A percentile compares a stretch with the other conserved stretches of the same genome.
Conservation (phyloP, 2,113 vertebrate species). For the Platysteira castanea region DNA sequence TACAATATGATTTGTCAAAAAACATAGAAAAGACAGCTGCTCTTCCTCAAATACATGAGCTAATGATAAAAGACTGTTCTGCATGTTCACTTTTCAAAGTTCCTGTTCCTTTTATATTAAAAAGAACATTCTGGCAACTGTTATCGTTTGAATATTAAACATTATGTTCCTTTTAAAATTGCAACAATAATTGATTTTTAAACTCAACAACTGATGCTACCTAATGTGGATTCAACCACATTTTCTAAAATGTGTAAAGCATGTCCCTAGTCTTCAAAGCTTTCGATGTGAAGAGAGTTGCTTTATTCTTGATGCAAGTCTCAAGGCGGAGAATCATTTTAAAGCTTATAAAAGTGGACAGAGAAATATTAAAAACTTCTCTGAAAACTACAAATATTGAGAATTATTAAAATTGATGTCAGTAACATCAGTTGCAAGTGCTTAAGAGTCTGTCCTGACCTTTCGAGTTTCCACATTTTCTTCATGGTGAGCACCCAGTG, state of each 20-base stretch:
- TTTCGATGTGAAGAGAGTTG: constrained; percentile 75
- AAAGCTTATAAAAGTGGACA: constrained; percentile 83
- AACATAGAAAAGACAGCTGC: constrained; percentile 89
- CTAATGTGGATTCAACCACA: constrained; percentile 58
- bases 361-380: constrained; percentile 80
- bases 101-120: constrained; percentile 75
- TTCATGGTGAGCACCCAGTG: constrained; percentile 76
- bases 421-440: constrained; percentile 75
- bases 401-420: constrained; percentile 78
- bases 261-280: constrained; percentile 73
- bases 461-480: constrained; percentile 71
- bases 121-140: constrained; percentile 78
- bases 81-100: constrained; percentile 74
- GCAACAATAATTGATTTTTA: constrained; percentile 65
- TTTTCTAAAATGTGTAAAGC: constrained; percentile 64
- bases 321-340: constrained; percentile 79
- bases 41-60: constrained; percentile 84
- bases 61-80: constrained; percentile 82
- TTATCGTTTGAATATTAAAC: constrained; percentile 73
- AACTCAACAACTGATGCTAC: constrained; percentile 76
- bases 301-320: constrained; percentile 76
- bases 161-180: constrained; percentile 74
- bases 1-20: constrained; percentile 89
- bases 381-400: constrained; percentile 77
- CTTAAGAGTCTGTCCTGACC: constrained; percentile 71